Base-by-base conservation (phyloP, 2,113 vertebrate species). In the Hippoglossus stenolepis region DNA sequence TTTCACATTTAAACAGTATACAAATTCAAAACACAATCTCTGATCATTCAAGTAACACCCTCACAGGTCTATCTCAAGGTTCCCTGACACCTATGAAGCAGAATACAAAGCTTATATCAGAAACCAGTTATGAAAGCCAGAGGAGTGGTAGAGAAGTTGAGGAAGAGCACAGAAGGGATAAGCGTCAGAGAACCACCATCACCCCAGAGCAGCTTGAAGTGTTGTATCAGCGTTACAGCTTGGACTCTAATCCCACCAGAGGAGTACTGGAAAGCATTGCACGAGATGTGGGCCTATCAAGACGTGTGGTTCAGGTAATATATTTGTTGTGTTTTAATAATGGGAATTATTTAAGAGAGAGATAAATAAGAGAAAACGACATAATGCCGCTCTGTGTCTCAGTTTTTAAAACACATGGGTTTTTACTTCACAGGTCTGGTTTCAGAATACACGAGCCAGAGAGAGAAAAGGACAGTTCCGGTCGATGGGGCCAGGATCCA, bases 191-290 rank as follows among this genome's bases (percentile, higher is more conserved):
- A 91, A 99, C 98, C 3, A 99, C 98, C 11, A 99, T 99, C 77
- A 99, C 98, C 8, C 98, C 98, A 1, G 98, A 99, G 80, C 98
- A 99, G 90, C 94, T 99, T 69, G 98, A 99, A 89, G 96, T 99
- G 51, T 95, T 99, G 70, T 99, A 99, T 90, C 98, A 98, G 89
- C 98, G 98, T 68, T 99, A 99, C 58, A 94, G 99, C 38, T 92
- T 99, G 1, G 98, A 99, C 90, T 99, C 98, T 35, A 99, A 99
- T 85, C 98, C 98, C 20, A 99, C 98, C 9, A 96, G 98, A 79
- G 98, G 98, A 86, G 98, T 98, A 94, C 86, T 99, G 73, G 98
- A 99, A 87, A 96, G 98, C 87, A 99, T 99, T 80, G 97, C 98
- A 3, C 97, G 96, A 3, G 98, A 99, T 89, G 97, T 99, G 75